Percentiles rank a stretch among this genome's conserved stretches.
These are phyloP conservation scores for Lottia gigantea DNA, from an alignment of 2,888 invertebrate genomes.

Conservation along the genomic window DNA sequence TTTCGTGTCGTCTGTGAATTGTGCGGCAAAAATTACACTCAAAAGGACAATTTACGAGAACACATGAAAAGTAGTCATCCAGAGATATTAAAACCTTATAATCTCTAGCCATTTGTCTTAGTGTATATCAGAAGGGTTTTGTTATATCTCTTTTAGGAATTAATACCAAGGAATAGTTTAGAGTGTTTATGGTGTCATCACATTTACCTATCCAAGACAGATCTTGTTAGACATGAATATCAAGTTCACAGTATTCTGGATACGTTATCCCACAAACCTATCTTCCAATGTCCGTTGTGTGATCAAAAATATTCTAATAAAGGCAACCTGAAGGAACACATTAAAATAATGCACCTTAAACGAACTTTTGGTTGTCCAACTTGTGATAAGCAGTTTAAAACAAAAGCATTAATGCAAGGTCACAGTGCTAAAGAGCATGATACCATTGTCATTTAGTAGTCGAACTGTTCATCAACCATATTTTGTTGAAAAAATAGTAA, in stretches of 20 bases:
- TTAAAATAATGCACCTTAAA: background rate
- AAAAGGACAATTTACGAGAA: background rate
- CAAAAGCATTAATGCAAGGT: background rate
- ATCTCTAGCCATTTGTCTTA: too few relatives aligned
- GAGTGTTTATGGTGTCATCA: slow-evolving; percentile 4
- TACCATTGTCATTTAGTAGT: too few relatives aligned
- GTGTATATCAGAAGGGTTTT: too few relatives aligned
- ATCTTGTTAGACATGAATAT: background rate
- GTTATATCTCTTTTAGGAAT: too few relatives aligned
- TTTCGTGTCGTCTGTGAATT: background rate
- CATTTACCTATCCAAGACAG: background rate
- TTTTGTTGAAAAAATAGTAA: too few relatives aligned
- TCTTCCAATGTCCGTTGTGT: background rate
- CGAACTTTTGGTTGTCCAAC: background rate
- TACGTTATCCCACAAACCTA: background rate
- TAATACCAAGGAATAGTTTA: too few relatives aligned
- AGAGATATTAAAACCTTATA: too few relatives aligned
- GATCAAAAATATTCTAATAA: background rate
- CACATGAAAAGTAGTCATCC: background rate
- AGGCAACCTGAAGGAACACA: background rate
- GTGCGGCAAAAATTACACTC: background rate
- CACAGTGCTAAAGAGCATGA: background rate
- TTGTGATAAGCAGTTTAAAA: background rate
- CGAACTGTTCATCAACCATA: too few relatives aligned
- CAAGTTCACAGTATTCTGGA: background rate